A percentile compares a stretch with the other conserved stretches of the same genome.
phyloP scores from a whole-genome alignment of 2,797 vertebrate species.

The Poeciliopsis presidionis region DNA sequence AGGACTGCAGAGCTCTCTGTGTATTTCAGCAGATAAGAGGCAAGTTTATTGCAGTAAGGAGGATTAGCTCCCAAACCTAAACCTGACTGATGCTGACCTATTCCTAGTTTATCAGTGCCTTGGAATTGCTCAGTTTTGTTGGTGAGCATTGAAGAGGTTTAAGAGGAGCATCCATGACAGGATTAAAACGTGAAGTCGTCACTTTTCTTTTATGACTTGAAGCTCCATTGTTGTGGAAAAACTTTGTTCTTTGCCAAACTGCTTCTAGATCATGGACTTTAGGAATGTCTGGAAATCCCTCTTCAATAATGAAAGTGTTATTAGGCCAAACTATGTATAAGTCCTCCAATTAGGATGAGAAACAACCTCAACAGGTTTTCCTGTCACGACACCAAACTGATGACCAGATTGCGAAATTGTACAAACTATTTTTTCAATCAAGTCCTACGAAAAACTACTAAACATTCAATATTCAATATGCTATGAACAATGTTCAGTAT shows the following conservation, averaged over 20 bases:
- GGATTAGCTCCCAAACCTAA: background rate
- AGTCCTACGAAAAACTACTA: background rate
- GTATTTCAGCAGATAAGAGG: background rate
- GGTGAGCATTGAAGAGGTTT: background rate
- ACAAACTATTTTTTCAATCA: no score
- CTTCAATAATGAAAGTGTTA: background rate
- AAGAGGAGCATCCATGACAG: background rate
- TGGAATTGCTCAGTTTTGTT: background rate
- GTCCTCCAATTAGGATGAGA: background rate
- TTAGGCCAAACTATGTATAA: background rate
- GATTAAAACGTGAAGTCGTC: background rate
- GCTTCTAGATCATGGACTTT: background rate
- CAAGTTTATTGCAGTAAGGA: background rate
- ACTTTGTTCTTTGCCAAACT: background rate
- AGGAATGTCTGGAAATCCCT: background rate
- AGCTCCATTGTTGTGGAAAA: background rate
- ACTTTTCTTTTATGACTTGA: background rate
- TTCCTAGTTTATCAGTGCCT: background rate
- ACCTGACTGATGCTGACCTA: background rate
- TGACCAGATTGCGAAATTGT: background rate
- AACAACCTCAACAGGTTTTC: background rate
- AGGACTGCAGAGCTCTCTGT: background rate
- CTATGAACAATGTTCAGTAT: background rate
- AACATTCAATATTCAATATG: background rate
- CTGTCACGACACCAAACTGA: background rate